Conservation (phyloP, 2,113 vertebrate genomes). For the Brachirus orientalis region DNA sequence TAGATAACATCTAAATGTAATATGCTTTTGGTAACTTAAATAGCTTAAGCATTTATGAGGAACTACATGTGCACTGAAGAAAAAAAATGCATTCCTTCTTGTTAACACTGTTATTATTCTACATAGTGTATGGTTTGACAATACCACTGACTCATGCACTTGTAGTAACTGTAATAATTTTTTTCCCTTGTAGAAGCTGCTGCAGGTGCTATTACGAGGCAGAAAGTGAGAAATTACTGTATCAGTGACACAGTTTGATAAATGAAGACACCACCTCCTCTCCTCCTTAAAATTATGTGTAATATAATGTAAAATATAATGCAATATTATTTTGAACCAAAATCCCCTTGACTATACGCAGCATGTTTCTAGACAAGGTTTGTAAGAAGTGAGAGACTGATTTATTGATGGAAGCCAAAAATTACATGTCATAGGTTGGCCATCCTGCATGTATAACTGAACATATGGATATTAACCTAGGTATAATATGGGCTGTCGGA, state of each 20-base stretch:
- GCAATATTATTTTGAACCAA: no score
- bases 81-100: slow-evolving; percentile 17
- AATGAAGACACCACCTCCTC: not conserved
- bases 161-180: slow-evolving; percentile 12
- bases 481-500: slow-evolving; percentile 46
- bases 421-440: not conserved
- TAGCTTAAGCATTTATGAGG: not conserved
- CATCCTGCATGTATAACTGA: not conserved
- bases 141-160: slow-evolving; percentile 35
- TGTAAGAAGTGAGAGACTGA: not conserved
- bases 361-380: not conserved
- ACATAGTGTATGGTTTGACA: slow-evolving; percentile 29
- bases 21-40: no score
- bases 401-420: not conserved
- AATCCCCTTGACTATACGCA: not conserved
- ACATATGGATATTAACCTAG: slow-evolving; percentile 30
- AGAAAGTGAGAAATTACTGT: not conserved
- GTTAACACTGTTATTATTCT: slow-evolving; percentile 31
- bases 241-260: not conserved
- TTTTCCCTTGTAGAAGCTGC: slow-evolving; percentile 1
- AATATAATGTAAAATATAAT: no score
- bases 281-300: not conserved
- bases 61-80: not conserved
- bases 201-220: slow-evolving; percentile 12
- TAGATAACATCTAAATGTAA: not conserved